Percentiles rank a stretch among this genome's conserved stretches.
Evolutionary conservation across 2,888 invertebrate species (phyloP).

Genomic region (Strigamia transsilvanica): DNA sequence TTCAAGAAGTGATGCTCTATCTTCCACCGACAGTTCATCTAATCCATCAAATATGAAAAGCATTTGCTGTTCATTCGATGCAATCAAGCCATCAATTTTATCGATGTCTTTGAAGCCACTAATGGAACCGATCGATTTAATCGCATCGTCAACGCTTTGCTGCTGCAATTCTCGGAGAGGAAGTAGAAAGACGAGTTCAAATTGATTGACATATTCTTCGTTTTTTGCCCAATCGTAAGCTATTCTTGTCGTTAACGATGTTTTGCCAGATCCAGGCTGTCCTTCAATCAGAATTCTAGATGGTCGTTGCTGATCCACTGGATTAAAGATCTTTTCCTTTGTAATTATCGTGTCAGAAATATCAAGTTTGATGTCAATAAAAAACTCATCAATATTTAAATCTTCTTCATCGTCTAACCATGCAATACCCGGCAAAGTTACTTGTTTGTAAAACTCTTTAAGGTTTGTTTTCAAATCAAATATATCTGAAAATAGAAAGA

Average conservation of each 20-base stretch:
- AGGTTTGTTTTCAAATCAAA: not conserved
- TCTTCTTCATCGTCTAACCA: not conserved
- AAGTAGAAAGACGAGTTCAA: not conserved
- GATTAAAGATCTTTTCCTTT: not conserved
- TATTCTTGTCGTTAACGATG: not conserved
- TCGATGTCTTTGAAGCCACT: not conserved
- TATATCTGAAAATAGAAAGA: no score
- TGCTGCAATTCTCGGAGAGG: not conserved
- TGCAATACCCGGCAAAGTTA: not conserved
- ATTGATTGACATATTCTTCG: not conserved
- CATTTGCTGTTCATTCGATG: not conserved
- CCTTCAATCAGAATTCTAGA: not conserved
- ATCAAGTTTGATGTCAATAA: not conserved
- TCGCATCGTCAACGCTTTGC: not conserved
- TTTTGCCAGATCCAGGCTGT: conserved; percentile 14
- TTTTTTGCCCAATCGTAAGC: not conserved
- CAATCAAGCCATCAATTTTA: not conserved
- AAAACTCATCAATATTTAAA: not conserved
- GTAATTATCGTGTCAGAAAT: not conserved
- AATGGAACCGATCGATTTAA: not conserved
- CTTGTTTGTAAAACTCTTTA: not conserved
- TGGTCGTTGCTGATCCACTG: not conserved
- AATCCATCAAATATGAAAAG: not conserved
- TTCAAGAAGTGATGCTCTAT: not conserved
- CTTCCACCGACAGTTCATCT: not conserved